A percentile compares a stretch with the other conserved stretches of the same genome.
Evolutionary conservation across 2,888 invertebrate species (phyloP).

Genomic region (Leptinotarsa rubiginosa): DNA sequence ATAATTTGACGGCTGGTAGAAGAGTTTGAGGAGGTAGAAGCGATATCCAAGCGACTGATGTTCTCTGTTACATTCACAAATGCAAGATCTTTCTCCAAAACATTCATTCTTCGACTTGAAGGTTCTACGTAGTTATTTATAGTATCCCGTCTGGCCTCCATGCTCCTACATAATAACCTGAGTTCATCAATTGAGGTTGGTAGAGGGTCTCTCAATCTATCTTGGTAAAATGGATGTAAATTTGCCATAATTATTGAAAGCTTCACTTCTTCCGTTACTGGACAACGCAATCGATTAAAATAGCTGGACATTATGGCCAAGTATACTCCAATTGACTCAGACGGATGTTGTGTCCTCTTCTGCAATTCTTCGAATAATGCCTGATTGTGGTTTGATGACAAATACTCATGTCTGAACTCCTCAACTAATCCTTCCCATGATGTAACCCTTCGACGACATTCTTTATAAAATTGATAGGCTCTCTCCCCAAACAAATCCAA

Average conservation of each 20-base stretch:
- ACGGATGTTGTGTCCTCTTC: neutral
- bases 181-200: slow-evolving; percentile 18
- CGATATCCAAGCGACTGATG: neutral
- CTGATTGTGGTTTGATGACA: slow-evolving; percentile 18
- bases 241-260: slow-evolving; percentile 11
- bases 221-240: neutral
- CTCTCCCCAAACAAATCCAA: slow-evolving; percentile 26
- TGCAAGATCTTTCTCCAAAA: slow-evolving; percentile 20
- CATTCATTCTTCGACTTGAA: slow-evolving; percentile 2
- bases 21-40: neutral
- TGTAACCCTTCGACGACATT: slow-evolving; percentile 11
- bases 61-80: slow-evolving; percentile 2
- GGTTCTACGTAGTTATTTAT: slow-evolving; percentile 2
- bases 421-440: slow-evolving; percentile 27
- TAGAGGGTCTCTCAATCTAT: slow-evolving; percentile 10
- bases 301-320: slow-evolving; percentile 27
- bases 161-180: slow-evolving; percentile 7
- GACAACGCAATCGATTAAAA: slow-evolving; percentile 19
- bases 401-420: slow-evolving; percentile 20
- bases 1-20: neutral
- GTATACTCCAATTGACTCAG: too few species aligned
- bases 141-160: slow-evolving; percentile 5
- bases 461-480: neutral
- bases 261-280: slow-evolving; percentile 8
- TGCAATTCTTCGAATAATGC: slow-evolving; percentile 12